Percentiles rank a stretch among this genome's conserved stretches.
Evolutionary conservation across 1,140 invertebrate species (phyloP).

Genomic region (Eriocheir sinensis): DNA sequence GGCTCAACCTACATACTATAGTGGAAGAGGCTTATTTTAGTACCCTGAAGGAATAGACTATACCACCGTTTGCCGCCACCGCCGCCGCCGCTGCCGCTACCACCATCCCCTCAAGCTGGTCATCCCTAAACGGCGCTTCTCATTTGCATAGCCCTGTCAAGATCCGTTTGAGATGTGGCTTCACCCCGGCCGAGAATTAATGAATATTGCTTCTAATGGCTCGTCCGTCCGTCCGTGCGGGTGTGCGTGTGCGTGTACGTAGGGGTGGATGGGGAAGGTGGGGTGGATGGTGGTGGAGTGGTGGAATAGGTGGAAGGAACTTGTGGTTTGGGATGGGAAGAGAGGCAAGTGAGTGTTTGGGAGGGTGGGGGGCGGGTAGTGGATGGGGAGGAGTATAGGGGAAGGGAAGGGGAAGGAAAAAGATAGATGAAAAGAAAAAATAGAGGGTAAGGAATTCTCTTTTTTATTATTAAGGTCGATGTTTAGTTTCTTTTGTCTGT

Average conservation of each 20-base stretch:
- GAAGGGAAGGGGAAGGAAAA: not conserved
- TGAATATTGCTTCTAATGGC: slow-evolving; percentile 70
- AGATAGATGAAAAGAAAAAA: too few species aligned
- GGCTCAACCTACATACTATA: too few species aligned
- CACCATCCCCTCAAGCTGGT: not conserved
- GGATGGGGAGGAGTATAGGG: not conserved
- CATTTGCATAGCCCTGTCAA: slow-evolving; percentile 71
- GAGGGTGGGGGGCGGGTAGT: not conserved
- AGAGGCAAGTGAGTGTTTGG: not conserved
- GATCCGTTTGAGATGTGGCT: slow-evolving; percentile 64
- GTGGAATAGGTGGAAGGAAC: not conserved
- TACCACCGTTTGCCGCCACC: too few species aligned
- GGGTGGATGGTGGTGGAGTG: not conserved
- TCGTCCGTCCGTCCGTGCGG: not conserved
- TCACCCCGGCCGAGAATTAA: slow-evolving; percentile 53
- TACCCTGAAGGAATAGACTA: too few species aligned
- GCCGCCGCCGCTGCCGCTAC: slow-evolving; percentile 8
- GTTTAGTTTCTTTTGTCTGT: too few species aligned
- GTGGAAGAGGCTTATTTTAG: too few species aligned
- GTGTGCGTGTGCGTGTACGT: not conserved
- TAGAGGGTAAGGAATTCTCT: not conserved
- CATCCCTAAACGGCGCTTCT: slow-evolving; percentile 56
- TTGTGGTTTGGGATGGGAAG: not conserved
- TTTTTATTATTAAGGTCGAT: not conserved
- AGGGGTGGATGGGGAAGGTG: not conserved